These are phyloP conservation scores for Metopia argyrocephala DNA, from an alignment of 2,888 invertebrate species.

Conservation along the genomic window DNA sequence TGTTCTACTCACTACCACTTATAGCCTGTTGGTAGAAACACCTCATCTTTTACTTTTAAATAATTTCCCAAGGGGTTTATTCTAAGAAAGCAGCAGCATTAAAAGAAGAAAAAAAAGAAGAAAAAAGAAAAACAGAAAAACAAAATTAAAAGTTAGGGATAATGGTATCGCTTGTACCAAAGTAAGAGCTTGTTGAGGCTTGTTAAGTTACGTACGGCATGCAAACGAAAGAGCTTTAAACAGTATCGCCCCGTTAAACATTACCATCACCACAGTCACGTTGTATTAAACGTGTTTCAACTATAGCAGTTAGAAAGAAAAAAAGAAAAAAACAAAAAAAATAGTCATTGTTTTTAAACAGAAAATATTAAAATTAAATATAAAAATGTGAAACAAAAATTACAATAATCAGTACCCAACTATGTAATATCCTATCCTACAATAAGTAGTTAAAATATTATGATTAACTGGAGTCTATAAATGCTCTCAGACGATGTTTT, in stretches of 20 bases:
- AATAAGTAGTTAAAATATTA: no score
- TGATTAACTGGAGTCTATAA: no score
- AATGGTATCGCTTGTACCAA: background rate
- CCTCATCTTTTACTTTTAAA: slow-evolving; percentile 34
- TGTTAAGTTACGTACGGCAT: slow-evolving; percentile 34
- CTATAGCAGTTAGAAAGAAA: background rate
- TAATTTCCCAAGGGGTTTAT: slow-evolving; percentile 49
- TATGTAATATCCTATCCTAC: no score
- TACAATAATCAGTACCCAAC: no score
- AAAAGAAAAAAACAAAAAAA: background rate
- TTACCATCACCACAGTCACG: slow-evolving; percentile 45
- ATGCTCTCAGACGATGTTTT: no score
- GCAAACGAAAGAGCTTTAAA: slow-evolving; percentile 20
- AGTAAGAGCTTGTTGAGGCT: slow-evolving; percentile 45
- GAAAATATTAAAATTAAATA: background rate
- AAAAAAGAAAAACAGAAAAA: slow-evolving; percentile 21
- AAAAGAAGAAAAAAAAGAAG: background rate
- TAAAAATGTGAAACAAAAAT: no score
- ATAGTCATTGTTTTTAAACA: background rate
- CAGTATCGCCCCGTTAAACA: slow-evolving; percentile 52
- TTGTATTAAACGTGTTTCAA: slow-evolving; percentile 35
- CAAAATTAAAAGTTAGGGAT: background rate
- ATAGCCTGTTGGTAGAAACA: slow-evolving; percentile 29
- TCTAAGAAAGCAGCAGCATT: slow-evolving; percentile 5
- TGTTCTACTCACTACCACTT: slow-evolving; percentile 6